phyloP scores from a whole-genome alignment of 2,797 vertebrate species.

The Spinus pinus region DNA sequence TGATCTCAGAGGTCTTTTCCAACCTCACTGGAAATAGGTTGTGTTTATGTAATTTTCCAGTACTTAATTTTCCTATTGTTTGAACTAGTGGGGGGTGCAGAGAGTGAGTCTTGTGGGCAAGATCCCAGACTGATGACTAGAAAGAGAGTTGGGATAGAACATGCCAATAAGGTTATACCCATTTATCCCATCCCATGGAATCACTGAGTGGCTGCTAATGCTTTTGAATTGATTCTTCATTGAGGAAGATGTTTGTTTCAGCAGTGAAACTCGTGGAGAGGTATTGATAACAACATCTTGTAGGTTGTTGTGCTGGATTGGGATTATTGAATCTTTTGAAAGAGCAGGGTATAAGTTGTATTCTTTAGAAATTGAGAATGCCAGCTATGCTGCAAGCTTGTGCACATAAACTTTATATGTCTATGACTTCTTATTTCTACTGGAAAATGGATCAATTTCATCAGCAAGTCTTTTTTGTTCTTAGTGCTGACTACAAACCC shows the following conservation, averaged over 20 bases:
- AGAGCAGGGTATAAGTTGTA: neutral
- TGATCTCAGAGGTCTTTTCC: neutral
- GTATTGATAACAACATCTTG: neutral
- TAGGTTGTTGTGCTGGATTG: neutral
- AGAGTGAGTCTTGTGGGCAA: neutral
- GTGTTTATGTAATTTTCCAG: neutral
- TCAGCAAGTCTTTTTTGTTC: constrained; percentile 27
- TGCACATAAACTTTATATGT: neutral
- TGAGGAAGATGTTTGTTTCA: neutral
- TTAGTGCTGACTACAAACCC: constrained; percentile 87
- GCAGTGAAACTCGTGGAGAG: neutral
- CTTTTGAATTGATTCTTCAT: neutral
- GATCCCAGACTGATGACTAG: neutral
- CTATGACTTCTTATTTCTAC: neutral
- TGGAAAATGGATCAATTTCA: constrained; percentile 1
- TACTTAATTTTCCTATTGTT: neutral
- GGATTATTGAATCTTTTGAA: neutral
- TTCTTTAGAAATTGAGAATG: neutral
- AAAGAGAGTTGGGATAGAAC: neutral
- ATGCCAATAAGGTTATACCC: neutral
- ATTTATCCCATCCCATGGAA: neutral
- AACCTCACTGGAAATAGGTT: neutral
- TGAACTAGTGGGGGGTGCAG: neutral
- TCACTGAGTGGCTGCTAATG: neutral
- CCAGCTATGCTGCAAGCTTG: neutral